Evolutionary conservation across 2,888 invertebrate genomes (phyloP), one percentile per base, ranked within the genome.

Genomic region (Drosophila ochracea): DNA sequence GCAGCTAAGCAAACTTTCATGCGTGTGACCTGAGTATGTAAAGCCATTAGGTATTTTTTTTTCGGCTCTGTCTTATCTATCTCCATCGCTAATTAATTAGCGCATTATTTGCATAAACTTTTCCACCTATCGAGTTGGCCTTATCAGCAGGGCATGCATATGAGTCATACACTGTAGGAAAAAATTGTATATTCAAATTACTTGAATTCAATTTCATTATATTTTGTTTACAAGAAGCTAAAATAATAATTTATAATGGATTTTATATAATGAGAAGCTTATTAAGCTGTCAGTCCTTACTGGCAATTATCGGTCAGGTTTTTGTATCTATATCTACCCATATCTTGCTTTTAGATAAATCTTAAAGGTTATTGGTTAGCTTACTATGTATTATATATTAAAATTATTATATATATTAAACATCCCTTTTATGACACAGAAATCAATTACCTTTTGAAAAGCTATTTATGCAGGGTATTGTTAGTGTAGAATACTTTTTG

Each of bases 31-130:
- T 55, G 52, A 50, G 59, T 49, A 58, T 69, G 35, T 16, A 49
- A 47, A 30, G 50, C 54, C 25, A n/a, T 49, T 69, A 64, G 7
- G 25, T 25, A 7, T 28, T 25, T 41, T 21, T 37, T n/a, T 69
- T 70, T 63, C 4, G 61, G 67, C 49, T 54, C 21, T 63, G 31
- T 73, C 43, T 74, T 80, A 84, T 82, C 88, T 74, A 74, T 64
- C 31, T 69, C 57, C 76, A 90, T 80, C 69, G 53, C 68, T 66
- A 78, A 89, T 89, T 87, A 84, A 89, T 87, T 90, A 84, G 70
- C 59, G 33, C 53, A 59, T 73, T 68, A 83, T 77, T 74, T 73
- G 64, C 47, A 50, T 37, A 52, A 49, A 67, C 21, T 80, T 71
- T 80, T 61, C 50, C 25, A 31, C 43, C 54, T 64, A 50, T 67